A percentile compares a stretch with the other conserved stretches of the same genome.
These are phyloP conservation scores for Eudyptes chrysolophus DNA, from an alignment of 2,113 vertebrate species.

Conservation along the genomic window DNA sequence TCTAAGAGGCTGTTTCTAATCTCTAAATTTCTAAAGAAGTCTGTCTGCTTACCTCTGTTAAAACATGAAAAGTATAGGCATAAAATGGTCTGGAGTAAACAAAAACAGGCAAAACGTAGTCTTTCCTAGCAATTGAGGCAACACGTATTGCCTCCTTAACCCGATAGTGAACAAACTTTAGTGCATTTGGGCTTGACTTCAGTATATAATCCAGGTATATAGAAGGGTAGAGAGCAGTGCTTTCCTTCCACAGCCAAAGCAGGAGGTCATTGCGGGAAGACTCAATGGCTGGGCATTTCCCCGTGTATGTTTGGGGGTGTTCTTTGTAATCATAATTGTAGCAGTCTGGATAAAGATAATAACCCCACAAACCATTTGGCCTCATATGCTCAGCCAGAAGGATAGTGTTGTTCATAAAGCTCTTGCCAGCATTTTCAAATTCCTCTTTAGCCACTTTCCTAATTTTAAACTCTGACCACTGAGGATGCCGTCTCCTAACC, in stretches of 20 bases:
- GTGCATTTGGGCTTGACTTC: conserved; percentile 82
- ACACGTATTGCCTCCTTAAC: conserved; percentile 90
- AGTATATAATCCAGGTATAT: conserved; percentile 87
- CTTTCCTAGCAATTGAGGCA: conserved; percentile 79
- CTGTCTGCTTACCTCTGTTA: conserved; percentile 82
- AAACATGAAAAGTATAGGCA: conserved; percentile 82
- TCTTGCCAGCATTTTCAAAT: conserved; percentile 84
- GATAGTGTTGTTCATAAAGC: conserved; percentile 87
- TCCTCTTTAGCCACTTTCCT: conserved; percentile 81
- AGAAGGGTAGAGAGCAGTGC: conserved; percentile 87
- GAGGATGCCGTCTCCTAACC: conserved; percentile 79
- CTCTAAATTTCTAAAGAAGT: background rate
- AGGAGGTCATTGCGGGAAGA: conserved; percentile 84
- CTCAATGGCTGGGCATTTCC: conserved; percentile 86
- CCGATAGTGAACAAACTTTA: conserved; percentile 89
- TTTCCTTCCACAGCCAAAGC: conserved; percentile 89
- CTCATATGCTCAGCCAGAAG: conserved; percentile 80
- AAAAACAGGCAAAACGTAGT: conserved; percentile 86
- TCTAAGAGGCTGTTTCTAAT: background rate
- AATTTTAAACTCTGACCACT: conserved; percentile 83
- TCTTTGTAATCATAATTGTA: conserved; percentile 91
- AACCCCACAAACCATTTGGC: conserved; percentile 86
- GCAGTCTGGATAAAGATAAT: conserved; percentile 91
- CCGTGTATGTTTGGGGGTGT: conserved; percentile 81
- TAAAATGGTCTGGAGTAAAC: conserved; percentile 93